Evolutionary conservation across 2,113 vertebrate genomes (phyloP).

Genomic region (Lycaon pictus): DNA sequence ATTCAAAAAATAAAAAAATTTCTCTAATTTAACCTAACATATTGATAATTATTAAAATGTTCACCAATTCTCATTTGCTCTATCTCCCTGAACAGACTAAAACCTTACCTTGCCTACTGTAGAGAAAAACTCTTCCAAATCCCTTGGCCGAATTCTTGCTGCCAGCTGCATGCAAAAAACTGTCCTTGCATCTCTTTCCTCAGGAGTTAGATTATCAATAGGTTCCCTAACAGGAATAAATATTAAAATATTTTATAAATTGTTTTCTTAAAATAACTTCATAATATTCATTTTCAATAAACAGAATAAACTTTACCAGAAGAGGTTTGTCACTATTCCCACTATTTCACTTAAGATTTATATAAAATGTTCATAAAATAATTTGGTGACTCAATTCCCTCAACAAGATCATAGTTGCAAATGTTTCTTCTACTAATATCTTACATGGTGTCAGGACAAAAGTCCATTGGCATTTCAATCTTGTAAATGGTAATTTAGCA

Average conservation of each 20-base stretch:
- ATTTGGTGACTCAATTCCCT: neutral
- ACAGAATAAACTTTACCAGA: neutral
- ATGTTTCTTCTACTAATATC: neutral
- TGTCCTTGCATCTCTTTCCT: conserved; percentile 97
- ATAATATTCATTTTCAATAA: neutral
- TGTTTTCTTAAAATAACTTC: neutral
- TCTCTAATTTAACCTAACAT: neutral
- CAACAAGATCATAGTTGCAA: neutral
- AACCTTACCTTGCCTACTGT: conserved; percentile 95
- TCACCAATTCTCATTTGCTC: neutral
- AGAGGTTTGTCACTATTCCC: neutral
- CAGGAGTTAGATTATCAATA: conserved; percentile 96
- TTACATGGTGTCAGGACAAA: neutral
- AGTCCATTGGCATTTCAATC: neutral
- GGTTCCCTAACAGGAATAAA: conserved; percentile 88
- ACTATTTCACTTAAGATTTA: neutral
- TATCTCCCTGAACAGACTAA: neutral
- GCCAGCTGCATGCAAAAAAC: conserved; percentile 99
- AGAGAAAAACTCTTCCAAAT: conserved; percentile 99
- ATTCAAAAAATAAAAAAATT: neutral
- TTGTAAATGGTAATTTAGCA: neutral
- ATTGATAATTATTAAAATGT: neutral
- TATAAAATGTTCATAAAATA: neutral
- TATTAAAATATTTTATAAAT: conserved; percentile 50
- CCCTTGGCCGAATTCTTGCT: conserved; percentile 96